Conservation (phyloP, 2,113 vertebrate genomes). For the Pluvianellus socialis region DNA sequence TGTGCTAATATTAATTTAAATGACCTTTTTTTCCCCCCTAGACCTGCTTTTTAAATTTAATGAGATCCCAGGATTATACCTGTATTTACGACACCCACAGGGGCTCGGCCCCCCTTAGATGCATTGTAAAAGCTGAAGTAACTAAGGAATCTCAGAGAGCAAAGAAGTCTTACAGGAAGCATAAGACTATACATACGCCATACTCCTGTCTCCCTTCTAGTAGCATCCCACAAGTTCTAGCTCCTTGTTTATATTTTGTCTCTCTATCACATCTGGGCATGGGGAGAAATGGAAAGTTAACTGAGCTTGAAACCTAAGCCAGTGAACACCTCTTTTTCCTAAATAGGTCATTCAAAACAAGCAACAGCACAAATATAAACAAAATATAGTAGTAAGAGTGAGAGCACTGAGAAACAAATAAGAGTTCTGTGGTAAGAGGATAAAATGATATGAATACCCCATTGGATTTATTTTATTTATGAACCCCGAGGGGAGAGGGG, state of each 20-base stretch:
- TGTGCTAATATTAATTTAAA: conserved; percentile 52
- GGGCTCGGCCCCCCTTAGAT: neutral
- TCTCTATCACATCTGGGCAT: neutral
- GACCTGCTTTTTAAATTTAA: conserved; percentile 24
- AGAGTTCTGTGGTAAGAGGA: neutral
- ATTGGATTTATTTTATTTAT: no score
- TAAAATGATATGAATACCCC: neutral
- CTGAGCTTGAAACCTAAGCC: neutral
- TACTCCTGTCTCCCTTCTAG: neutral
- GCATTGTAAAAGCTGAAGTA: neutral
- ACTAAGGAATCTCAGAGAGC: neutral
- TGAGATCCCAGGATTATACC: neutral
- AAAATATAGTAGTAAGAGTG: neutral
- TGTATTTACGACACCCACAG: neutral
- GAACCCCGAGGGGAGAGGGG: no score
- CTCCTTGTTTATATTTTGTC: neutral
- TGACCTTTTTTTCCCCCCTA: neutral
- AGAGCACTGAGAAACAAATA: neutral
- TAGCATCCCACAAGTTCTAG: neutral
- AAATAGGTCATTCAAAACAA: neutral
- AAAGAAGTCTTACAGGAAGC: neutral
- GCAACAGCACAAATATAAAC: neutral
- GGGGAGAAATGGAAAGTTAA: neutral
- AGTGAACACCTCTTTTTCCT: neutral
- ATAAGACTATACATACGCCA: rapidly evolving